These are phyloP conservation scores for Dendrolimus punctatus DNA, from an alignment of 1,140 invertebrate species.

Conservation along the genomic window DNA sequence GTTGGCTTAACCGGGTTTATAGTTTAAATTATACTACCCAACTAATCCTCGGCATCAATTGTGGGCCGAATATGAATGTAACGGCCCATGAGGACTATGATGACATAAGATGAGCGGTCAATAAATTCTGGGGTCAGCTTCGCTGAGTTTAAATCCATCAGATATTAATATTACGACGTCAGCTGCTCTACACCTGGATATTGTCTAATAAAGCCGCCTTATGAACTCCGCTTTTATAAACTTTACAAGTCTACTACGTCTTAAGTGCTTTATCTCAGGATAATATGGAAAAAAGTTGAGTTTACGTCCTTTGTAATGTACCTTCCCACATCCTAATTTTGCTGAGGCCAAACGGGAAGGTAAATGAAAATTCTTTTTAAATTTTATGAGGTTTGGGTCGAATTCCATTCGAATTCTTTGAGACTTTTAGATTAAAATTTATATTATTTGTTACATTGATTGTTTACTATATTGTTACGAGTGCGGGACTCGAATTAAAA, in stretches of 20 bases:
- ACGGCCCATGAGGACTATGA: constrained; percentile 23
- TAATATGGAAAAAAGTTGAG: constrained; percentile 13
- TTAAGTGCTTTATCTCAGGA: constrained; percentile 19
- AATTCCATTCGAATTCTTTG: neutral
- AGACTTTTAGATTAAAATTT: too few relatives aligned
- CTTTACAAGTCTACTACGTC: constrained; percentile 30
- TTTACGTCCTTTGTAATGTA: constrained; percentile 13
- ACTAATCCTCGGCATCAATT: constrained; percentile 35
- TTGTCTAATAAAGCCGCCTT: constrained; percentile 54
- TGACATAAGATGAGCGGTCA: constrained; percentile 20
- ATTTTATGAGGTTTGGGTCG: neutral
- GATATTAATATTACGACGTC: constrained; percentile 56
- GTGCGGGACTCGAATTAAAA: too few relatives aligned
- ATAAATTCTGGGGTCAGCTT: constrained; percentile 34
- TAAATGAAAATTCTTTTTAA: neutral
- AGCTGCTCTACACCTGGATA: constrained; percentile 50
- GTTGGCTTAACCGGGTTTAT: constrained; percentile 26
- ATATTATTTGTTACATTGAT: too few relatives aligned
- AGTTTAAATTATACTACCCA: constrained; percentile 27
- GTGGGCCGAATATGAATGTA: constrained; percentile 29
- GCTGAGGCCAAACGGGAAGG: neutral
- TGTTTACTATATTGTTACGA: too few relatives aligned
- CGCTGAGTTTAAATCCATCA: constrained; percentile 40
- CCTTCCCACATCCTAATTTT: constrained; percentile 8
- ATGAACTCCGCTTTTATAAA: constrained; percentile 56